These are phyloP conservation scores for Blastobasis adustella DNA, from an alignment of 2,888 invertebrate genomes.

Conservation along the genomic window DNA sequence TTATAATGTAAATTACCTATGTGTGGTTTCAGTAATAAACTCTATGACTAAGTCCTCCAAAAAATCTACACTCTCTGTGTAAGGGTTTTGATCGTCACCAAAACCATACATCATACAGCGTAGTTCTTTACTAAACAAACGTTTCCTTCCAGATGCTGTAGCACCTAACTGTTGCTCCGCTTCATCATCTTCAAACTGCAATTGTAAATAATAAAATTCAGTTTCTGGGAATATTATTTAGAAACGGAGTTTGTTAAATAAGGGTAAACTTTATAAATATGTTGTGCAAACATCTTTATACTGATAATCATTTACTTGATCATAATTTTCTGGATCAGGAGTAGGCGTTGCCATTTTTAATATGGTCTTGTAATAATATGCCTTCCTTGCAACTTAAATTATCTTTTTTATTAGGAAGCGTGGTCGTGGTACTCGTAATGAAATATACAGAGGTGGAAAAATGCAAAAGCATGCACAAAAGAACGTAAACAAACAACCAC, in stretches of 20 bases:
- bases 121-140: constrained; percentile 92
- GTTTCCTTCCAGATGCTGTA: constrained; percentile 83
- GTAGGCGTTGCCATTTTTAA: constrained; percentile 44
- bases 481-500: no score
- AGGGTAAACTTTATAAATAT: no score
- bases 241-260: no score
- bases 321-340: constrained; percentile 56
- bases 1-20: constrained; percentile 66
- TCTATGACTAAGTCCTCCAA: constrained; percentile 98
- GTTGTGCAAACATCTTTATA: no score
- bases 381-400: background rate
- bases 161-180: constrained; percentile 81
- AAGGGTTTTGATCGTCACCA: constrained; percentile 99
- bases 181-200: constrained; percentile 79
- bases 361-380: background rate
- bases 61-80: constrained; percentile 98
- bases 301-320: constrained; percentile 37
- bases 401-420: background rate
- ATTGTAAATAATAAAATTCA: background rate
- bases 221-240: background rate
- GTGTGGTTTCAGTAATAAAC: constrained; percentile 96
- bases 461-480: no score
- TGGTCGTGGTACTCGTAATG: no score
- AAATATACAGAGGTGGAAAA: no score
- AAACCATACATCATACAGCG: constrained; percentile 99